phyloP scores from a whole-genome alignment of 2,888 invertebrate species.

The Gryllus longicercus region DNA sequence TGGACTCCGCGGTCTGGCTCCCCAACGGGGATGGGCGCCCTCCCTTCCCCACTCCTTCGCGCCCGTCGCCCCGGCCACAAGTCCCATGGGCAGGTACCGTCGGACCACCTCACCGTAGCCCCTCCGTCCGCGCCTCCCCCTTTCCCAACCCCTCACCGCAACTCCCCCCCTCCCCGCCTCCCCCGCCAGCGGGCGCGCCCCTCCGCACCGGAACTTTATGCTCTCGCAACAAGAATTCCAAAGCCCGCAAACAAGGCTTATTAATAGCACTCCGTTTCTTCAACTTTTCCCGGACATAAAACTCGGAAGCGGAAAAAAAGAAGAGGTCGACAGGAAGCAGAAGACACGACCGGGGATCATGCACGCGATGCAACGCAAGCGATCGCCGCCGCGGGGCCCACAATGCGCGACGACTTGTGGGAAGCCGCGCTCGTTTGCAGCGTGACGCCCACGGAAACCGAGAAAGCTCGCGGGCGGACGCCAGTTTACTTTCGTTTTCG shows the following conservation, averaged over 20 bases:
- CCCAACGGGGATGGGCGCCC: not conserved
- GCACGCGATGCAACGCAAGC: not conserved
- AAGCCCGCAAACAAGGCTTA: conserved; percentile 1
- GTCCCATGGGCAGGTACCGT: too few relatives aligned
- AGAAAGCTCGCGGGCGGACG: too few relatives aligned
- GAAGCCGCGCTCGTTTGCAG: not conserved
- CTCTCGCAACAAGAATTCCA: not conserved
- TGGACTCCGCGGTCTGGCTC: not conserved
- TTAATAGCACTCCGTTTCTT: not conserved
- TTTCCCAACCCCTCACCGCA: too few relatives aligned
- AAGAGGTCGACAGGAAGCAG: not conserved
- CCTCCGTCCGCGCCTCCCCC: not conserved
- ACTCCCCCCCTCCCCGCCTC: not conserved
- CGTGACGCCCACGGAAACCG: not conserved
- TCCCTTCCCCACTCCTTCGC: not conserved
- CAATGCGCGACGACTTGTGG: not conserved
- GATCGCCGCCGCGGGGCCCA: not conserved
- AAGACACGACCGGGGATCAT: not conserved
- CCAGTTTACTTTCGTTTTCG: too few relatives aligned
- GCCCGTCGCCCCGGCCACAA: not conserved
- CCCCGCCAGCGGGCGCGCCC: not conserved
- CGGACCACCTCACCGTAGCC: not conserved
- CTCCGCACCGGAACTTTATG: not conserved
- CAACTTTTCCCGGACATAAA: not conserved
- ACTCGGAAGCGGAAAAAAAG: not conserved